phyloP scores from a whole-genome alignment of 2,797 vertebrate species.

The Gallinago solitaria region DNA sequence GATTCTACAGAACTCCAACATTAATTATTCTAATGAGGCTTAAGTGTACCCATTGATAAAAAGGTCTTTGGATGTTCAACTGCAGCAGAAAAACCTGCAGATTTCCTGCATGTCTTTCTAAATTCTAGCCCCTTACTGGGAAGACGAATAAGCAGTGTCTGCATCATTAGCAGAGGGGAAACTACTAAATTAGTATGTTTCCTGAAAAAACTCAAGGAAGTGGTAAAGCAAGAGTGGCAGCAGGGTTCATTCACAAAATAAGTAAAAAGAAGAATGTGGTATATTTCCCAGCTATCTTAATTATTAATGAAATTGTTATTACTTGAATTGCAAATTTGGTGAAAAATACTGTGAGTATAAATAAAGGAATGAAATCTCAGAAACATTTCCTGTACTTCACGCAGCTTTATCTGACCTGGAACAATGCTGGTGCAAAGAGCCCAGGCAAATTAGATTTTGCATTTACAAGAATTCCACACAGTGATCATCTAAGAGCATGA shows the following conservation, averaged over 20 bases:
- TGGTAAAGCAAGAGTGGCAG: not conserved
- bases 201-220: not conserved
- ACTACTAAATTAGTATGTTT: not conserved
- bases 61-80: not conserved
- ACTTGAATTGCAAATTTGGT: not conserved
- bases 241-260: not conserved
- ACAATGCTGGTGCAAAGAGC: slow-evolving; percentile 24
- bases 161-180: not conserved
- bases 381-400: not conserved
- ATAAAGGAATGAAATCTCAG: not conserved
- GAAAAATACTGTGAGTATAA: not conserved
- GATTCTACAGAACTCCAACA: not conserved
- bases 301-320: not conserved
- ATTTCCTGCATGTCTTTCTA: not conserved
- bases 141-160: not conserved
- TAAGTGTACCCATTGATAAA: not conserved
- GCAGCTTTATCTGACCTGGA: slow-evolving; percentile 39
- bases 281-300: not conserved
- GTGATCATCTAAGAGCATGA: slow-evolving; percentile 22
- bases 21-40: not conserved
- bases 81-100: not conserved
- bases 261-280: not conserved
- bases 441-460: slow-evolving; percentile 46
- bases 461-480: slow-evolving; percentile 44
- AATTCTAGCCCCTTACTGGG: not conserved